Base-by-base conservation (phyloP, 2,888 invertebrate genomes). In the Autographa gamma region DNA sequence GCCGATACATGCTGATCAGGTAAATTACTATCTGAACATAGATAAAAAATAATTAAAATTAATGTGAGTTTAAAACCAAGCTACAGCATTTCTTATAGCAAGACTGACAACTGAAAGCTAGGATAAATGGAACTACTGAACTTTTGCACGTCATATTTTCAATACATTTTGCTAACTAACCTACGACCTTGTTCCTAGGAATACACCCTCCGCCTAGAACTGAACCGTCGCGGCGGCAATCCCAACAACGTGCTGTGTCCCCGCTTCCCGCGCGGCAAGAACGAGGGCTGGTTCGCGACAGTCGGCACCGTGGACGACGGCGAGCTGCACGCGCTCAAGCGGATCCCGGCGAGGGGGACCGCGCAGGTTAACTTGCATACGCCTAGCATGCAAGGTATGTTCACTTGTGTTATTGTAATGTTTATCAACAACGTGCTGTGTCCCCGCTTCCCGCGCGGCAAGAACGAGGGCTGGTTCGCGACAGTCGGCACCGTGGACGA, bases 401-500 rank as follows among this genome's bases (percentile, higher is more conserved):
- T 38, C 8, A 38, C 38, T 32, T 32, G 32, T 32, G 32, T n/a
- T n/a, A n/a, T n/a, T n/a, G n/a, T n/a, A n/a, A n/a, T n/a, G n/a
- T n/a, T n/a, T n/a, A n/a, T n/a, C 0, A 96, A 95, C 85, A 96
- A 96, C 83, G 98, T 98, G n/a, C 94, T 97, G 74, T 97, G 98
- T 73, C 98, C 98, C 0, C 97, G 97, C 75, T 99, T 98, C 95
- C 97, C 98, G 1, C 99, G 99, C 90, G 97, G 97, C 52, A 99
- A 99, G 94, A 98, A 98, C 88, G 99, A 99, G 90, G 98, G 99
- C 69, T 99, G 99, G 99, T 98, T 99, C 92, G 89, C 99, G 2
- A 96, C 98, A 0, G 94, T 99, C 11, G 99, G 99, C 2, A 96
- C 97, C 32, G 92, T 97, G 31, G 97, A 97, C 66, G 94, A 95